Evolutionary conservation across 2,113 vertebrate genomes (phyloP).

Genomic region (Tricholaema leucomelas): DNA sequence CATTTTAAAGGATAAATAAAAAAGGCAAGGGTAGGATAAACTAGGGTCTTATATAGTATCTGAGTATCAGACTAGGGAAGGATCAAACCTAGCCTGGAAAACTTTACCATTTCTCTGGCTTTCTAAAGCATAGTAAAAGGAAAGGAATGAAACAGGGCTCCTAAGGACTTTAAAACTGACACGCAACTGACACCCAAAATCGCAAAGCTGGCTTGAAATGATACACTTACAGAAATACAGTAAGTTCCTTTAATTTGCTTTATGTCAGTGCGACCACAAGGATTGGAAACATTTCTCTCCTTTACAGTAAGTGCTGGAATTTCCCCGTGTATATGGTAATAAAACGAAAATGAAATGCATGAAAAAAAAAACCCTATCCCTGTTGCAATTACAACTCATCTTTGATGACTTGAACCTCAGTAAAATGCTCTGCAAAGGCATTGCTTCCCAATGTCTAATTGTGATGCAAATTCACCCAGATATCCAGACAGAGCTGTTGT

Average conservation of each 20-base stretch:
- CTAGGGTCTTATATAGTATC: neutral
- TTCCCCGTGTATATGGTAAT: neutral
- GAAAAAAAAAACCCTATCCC: neutral
- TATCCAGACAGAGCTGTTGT: neutral
- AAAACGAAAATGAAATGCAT: neutral
- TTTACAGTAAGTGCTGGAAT: neutral
- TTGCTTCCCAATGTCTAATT: neutral
- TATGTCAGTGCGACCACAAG: neutral
- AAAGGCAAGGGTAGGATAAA: neutral
- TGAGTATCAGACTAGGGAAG: neutral
- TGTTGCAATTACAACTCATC: neutral
- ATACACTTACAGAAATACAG: neutral
- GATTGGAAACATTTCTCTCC: neutral
- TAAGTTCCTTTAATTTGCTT: neutral
- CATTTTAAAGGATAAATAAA: neutral
- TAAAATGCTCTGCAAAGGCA: neutral
- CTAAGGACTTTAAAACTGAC: neutral
- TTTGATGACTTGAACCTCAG: neutral
- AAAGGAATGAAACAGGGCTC: neutral
- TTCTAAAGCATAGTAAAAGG: neutral
- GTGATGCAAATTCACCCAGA: constrained; percentile 31
- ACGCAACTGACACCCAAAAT: neutral
- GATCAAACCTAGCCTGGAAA: neutral
- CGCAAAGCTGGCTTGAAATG: neutral
- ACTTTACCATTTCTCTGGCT: neutral